phyloP scores from a whole-genome alignment of 2,113 vertebrate genomes.

The Ciconia stormi region DNA sequence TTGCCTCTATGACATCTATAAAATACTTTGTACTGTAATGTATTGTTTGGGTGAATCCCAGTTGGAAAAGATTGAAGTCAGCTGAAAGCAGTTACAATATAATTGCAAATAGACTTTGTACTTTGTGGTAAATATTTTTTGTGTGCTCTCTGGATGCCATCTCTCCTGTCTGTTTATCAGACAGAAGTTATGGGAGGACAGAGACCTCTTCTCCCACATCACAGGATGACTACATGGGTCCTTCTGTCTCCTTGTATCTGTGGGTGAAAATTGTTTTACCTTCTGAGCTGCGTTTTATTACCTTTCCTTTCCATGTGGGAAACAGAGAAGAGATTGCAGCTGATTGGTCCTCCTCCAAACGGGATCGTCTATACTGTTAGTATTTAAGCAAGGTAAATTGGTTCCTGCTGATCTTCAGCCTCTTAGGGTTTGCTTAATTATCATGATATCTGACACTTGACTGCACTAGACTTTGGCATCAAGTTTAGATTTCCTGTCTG shows the following conservation, averaged over 20 bases:
- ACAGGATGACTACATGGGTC: background rate
- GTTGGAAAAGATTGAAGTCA: slow-evolving; percentile 23
- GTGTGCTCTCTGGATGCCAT: background rate
- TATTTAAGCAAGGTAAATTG: background rate
- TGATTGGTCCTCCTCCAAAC: background rate
- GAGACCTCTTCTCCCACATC: background rate
- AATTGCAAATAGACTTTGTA: slow-evolving; percentile 16
- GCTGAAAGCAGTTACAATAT: slow-evolving; percentile 33
- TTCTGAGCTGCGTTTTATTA: background rate
- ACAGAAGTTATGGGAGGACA: background rate
- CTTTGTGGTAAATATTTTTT: slow-evolving; percentile 1
- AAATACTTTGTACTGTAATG: background rate
- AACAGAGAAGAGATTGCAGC: background rate
- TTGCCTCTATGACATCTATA: background rate
- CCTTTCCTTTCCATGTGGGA: background rate
- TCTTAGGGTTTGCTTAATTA: background rate
- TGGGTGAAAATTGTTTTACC: background rate
- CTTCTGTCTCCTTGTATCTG: background rate
- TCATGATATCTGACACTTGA: background rate
- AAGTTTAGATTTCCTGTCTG: background rate
- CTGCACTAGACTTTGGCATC: background rate
- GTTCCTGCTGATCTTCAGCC: background rate
- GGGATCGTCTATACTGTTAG: background rate
- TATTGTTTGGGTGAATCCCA: slow-evolving; percentile 48
- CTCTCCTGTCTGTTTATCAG: background rate